Evolutionary conservation across 1,140 invertebrate genomes (phyloP), one percentile per base, ranked within the genome.

Genomic region (Micrasema longulum): DNA sequence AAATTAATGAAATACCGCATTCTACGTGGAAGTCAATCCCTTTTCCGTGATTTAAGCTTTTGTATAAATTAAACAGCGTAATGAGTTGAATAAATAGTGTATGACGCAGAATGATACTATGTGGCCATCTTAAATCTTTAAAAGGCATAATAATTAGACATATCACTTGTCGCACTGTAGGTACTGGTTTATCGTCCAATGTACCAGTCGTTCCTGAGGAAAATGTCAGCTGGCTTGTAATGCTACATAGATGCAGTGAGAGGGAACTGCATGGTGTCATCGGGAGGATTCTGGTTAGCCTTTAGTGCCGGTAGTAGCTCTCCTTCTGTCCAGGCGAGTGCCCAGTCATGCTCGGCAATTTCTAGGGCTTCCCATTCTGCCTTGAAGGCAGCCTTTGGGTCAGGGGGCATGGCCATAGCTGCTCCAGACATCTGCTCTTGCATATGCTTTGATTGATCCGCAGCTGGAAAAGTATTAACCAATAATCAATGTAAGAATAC

Each of bases 301-400:
- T 69, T 69, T 6, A 75, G 48, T 20, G 73, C 48, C 7, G 73
- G 73, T 3, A 87, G 72, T 62, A 88, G 73, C 35, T 88, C 87
- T 23, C 78, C 72, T 78, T 97, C 95, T 3, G 92, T 89, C 77
- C 91, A 92, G 74, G 91, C 89, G 4, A 99, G 83, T 0, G 92
- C 91, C 94, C 95, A 98, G 65, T 93, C 90, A 82, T 98, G 96
- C 62, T 98, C 95, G 22, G 91, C 93, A 52, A 99, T 97, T 86
- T 99, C 97, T 9, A 99, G 86, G 2, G 97, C 97, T 86, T 99
- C 98, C 97, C 97, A 99, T 84, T 99, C 98, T 0, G 97, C 95
- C 84, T 99, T 99, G 80, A 99, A 99, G 1, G 97, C 97, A 52
- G 95, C 96, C 85, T 98, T 98, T 4, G 97, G 96, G 87, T 99